phyloP scores from a whole-genome alignment of 2,113 vertebrate species.

The Tyrannus savana region DNA sequence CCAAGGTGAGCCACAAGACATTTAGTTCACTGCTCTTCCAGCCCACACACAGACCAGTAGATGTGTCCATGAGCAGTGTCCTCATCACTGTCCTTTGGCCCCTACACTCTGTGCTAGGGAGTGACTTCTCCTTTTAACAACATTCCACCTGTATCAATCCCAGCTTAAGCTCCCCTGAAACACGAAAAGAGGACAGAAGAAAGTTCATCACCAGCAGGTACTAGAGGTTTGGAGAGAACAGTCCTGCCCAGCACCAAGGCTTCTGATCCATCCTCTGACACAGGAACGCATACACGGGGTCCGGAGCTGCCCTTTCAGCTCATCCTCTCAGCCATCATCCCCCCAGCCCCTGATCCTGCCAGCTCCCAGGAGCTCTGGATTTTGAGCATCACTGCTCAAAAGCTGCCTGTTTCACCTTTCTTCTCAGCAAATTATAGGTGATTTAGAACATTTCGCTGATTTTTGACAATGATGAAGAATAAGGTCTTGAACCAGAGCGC shows the following conservation, averaged over 20 bases:
- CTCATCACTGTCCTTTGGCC: neutral
- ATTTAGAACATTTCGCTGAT: neutral
- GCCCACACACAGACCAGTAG: neutral
- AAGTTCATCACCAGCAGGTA: neutral
- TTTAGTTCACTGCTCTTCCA: neutral
- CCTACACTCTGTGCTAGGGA: neutral
- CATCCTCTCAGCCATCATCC: neutral
- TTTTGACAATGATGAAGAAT: neutral
- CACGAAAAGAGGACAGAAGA: neutral
- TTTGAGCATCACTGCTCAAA: neutral
- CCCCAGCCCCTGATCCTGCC: neutral
- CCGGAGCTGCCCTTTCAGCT: neutral
- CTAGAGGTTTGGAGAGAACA: neutral
- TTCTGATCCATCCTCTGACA: neutral
- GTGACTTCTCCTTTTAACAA: neutral
- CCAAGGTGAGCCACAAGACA: neutral
- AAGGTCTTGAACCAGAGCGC: fast-evolving
- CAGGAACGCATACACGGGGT: fast-evolving
- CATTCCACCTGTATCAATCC: neutral
- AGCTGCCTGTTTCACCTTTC: neutral
- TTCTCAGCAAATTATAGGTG: neutral
- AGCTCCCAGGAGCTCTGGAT: neutral
- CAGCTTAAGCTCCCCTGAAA: neutral
- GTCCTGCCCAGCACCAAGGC: neutral
- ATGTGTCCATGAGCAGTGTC: neutral